A percentile compares a stretch with the other conserved stretches of the same genome.
Conservation (phyloP, 2,888 invertebrate genomes). For the Phortica okadai region DNA sequence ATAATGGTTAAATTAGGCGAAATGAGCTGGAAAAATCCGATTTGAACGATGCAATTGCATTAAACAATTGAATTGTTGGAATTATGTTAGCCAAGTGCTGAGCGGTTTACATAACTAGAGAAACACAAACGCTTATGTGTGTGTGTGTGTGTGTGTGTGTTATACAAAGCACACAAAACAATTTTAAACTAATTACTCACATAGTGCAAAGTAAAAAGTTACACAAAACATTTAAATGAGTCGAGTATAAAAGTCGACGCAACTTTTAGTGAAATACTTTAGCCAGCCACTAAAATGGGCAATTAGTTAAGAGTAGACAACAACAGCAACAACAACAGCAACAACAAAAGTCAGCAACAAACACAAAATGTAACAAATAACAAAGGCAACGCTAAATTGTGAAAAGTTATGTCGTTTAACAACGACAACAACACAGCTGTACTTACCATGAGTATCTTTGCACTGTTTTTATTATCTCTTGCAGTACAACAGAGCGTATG, state of each 20-base stretch:
- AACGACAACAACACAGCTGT: not conserved
- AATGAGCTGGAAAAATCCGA: not conserved
- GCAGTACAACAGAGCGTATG: conserved; percentile 64
- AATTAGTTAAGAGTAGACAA: not conserved
- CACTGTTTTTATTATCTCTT: not conserved
- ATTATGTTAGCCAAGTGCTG: no score
- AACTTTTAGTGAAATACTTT: not conserved
- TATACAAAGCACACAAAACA: not conserved
- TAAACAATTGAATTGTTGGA: not conserved
- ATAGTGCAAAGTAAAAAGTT: not conserved
- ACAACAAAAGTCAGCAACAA: not conserved
- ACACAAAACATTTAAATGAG: not conserved
- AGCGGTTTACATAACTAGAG: not conserved
- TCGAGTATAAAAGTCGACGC: not conserved
- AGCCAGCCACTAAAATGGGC: not conserved
- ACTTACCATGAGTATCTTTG: not conserved
- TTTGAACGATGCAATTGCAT: not conserved
- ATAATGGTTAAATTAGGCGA: not conserved
- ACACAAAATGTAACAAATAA: not conserved
- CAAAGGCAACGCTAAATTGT: not conserved
- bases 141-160: not conserved
- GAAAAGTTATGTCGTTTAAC: not conserved
- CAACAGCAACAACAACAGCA: not conserved
- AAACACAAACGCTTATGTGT: not conserved
- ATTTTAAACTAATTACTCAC: not conserved